phyloP scores from a whole-genome alignment of 2,888 invertebrate species.

The Iselma pallidipennis region DNA sequence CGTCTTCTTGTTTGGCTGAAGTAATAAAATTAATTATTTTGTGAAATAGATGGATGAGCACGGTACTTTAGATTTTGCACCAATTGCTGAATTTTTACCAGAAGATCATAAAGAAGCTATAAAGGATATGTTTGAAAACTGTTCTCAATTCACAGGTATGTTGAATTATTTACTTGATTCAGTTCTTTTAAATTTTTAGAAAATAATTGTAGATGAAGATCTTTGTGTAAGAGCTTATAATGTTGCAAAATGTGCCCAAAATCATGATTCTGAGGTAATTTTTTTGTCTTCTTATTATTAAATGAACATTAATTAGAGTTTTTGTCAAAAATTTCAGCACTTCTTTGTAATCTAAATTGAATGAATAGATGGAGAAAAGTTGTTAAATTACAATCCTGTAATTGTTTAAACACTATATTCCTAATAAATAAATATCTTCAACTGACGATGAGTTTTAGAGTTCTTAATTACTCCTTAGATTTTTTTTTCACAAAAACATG shows the following conservation, averaged over 20 bases:
- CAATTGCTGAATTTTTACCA: slow-evolving; percentile 9
- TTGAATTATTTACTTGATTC: too few relatives aligned
- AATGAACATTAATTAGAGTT: neutral
- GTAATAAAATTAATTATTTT: slow-evolving; percentile 4
- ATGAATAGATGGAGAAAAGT: neutral
- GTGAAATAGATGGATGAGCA: slow-evolving; percentile 19
- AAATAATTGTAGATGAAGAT: slow-evolving; percentile 13
- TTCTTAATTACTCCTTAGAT: too few relatives aligned
- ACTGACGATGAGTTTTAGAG: too few relatives aligned
- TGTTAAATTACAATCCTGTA: neutral
- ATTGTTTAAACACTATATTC: neutral
- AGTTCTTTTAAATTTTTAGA: slow-evolving; percentile 12
- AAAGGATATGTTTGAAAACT: slow-evolving; percentile 4
- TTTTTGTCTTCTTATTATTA: neutral
- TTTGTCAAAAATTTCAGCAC: neutral
- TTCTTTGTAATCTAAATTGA: neutral
- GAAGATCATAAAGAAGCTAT: neutral
- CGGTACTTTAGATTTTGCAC: slow-evolving; percentile 9
- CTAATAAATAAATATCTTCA: neutral
- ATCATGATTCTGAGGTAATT: slow-evolving; percentile 28
- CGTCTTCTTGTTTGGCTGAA: too few relatives aligned
- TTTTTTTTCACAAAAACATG: too few relatives aligned
- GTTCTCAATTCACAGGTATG: slow-evolving; percentile 4
- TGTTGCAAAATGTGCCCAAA: slow-evolving; percentile 28
- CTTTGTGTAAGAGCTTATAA: slow-evolving; percentile 27